A percentile compares a stretch with the other conserved stretches of the same genome.
Conservation (phyloP, 2,888 invertebrate genomes). For the Gandaritis pyraliata region DNA sequence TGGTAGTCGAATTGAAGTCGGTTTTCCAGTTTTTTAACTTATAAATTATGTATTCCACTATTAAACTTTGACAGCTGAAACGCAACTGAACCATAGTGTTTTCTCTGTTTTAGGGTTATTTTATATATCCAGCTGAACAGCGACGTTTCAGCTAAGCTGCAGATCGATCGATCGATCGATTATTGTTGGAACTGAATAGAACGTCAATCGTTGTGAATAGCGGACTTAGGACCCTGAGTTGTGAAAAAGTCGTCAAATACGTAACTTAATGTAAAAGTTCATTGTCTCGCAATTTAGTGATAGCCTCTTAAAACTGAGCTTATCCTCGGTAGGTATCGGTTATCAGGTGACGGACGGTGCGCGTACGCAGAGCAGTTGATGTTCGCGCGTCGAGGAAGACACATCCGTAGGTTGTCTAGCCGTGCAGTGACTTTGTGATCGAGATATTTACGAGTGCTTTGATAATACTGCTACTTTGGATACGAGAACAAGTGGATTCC, state of each 20-base stretch:
- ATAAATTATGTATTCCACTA: too few relatives aligned
- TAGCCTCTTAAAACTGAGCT: constrained; percentile 50
- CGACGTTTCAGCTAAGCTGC: too few relatives aligned
- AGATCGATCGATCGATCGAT: too few relatives aligned
- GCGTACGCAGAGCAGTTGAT: constrained; percentile 77
- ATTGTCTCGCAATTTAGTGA: constrained; percentile 60
- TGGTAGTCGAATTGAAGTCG: too few relatives aligned
- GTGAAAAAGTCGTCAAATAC: constrained; percentile 15
- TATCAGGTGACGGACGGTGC: constrained; percentile 67
- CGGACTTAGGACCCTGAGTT: too few relatives aligned
- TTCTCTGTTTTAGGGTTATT: too few relatives aligned
- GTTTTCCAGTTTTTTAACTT: too few relatives aligned
- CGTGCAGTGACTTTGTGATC: constrained; percentile 63
- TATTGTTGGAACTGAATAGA: too few relatives aligned
- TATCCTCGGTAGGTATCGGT: constrained; percentile 72
- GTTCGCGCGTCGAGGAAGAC: constrained; percentile 79
- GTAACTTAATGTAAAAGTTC: constrained; percentile 47
- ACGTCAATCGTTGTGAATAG: too few relatives aligned
- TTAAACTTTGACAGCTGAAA: too few relatives aligned
- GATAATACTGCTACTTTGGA: constrained; percentile 52
- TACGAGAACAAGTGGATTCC: constrained; percentile 51
- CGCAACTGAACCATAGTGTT: too few relatives aligned
- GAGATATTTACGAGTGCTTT: constrained; percentile 64
- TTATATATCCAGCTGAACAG: too few relatives aligned
- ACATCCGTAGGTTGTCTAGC: constrained; percentile 69